Conservation (phyloP, 1,140 invertebrate genomes). For the Phocides pigmalion region DNA sequence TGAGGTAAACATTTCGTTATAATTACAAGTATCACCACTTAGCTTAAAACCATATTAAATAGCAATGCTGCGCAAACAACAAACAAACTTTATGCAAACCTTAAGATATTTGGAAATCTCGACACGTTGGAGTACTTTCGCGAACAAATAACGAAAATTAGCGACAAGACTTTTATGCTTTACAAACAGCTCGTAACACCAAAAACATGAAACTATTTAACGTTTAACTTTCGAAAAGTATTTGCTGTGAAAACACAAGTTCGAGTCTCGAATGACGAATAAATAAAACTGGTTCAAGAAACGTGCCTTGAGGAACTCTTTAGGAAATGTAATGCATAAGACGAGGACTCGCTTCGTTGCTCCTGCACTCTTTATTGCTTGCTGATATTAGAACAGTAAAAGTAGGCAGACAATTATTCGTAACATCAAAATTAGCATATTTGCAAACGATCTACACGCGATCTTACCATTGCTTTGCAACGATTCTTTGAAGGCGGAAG, state of each 20-base stretch:
- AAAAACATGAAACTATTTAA: constrained; percentile 53
- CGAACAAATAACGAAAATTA: constrained; percentile 62
- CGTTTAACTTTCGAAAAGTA: constrained; percentile 48
- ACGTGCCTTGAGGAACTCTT: constrained; percentile 25
- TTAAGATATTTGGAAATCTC: constrained; percentile 43
- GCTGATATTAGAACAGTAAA: constrained; percentile 47
- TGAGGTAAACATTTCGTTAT: neutral
- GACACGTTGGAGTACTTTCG: constrained; percentile 47
- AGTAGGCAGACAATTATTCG: constrained; percentile 54
- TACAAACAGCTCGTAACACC: constrained; percentile 43
- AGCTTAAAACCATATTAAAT: constrained; percentile 17
- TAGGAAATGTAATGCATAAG: constrained; percentile 30
- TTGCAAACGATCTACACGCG: constrained; percentile 39
- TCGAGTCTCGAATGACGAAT: constrained; percentile 32
- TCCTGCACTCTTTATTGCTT: constrained; percentile 28
- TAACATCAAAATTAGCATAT: constrained; percentile 56
- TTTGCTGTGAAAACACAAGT: constrained; percentile 48
- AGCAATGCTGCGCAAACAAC: constrained; percentile 34
- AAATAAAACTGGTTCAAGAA: constrained; percentile 32
- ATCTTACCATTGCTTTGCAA: constrained; percentile 34
- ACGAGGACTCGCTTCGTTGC: constrained; percentile 19
- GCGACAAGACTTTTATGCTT: constrained; percentile 50
- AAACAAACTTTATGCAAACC: constrained; percentile 29
- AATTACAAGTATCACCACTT: constrained; percentile 7
- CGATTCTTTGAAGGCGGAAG: constrained; percentile 44